Percentiles rank a stretch among this genome's conserved stretches.
Conservation (phyloP, 1,140 invertebrate genomes). For the Pygmarrhopalites habei region DNA sequence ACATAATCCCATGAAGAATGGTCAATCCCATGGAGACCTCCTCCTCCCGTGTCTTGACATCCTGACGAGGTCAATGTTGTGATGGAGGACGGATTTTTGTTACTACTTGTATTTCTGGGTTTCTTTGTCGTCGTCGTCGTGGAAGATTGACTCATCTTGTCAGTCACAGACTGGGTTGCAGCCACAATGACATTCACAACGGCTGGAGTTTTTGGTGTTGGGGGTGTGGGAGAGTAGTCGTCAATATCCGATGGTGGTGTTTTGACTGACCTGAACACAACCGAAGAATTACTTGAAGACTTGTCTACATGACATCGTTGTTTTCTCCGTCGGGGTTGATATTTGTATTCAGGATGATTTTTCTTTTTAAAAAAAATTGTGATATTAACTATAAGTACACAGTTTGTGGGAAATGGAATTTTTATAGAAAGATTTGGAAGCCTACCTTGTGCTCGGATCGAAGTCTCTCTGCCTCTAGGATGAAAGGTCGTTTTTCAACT, state of each 20-base stretch:
- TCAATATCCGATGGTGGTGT: constrained; percentile 10
- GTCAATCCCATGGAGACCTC: constrained; percentile 1
- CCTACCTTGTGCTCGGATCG: constrained; percentile 38
- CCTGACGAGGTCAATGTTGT: constrained; percentile 1
- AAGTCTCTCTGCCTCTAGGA: constrained; percentile 81
- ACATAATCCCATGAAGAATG: constrained; percentile 10
- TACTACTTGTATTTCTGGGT: neutral
- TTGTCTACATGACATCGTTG: constrained; percentile 28
- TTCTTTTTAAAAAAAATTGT: too few relatives aligned
- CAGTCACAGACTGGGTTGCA: too few relatives aligned
- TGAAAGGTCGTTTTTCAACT: constrained; percentile 79
- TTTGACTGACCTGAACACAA: constrained; percentile 30
- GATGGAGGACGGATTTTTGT: neutral
- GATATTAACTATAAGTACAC: too few relatives aligned
- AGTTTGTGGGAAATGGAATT: too few relatives aligned
- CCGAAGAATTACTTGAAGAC: constrained; percentile 19
- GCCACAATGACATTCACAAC: too few relatives aligned
- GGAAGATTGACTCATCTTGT: neutral
- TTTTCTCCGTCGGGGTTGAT: constrained; percentile 37
- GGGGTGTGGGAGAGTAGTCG: neutral
- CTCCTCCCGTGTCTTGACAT: neutral
- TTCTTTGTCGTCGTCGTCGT: neutral
- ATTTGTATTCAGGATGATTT: constrained; percentile 39
- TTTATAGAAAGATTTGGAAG: too few relatives aligned
- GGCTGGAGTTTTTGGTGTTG: too few relatives aligned